These are phyloP conservation scores for Ceratina japonica DNA, from an alignment of 1,140 invertebrate species.

Conservation along the genomic window DNA sequence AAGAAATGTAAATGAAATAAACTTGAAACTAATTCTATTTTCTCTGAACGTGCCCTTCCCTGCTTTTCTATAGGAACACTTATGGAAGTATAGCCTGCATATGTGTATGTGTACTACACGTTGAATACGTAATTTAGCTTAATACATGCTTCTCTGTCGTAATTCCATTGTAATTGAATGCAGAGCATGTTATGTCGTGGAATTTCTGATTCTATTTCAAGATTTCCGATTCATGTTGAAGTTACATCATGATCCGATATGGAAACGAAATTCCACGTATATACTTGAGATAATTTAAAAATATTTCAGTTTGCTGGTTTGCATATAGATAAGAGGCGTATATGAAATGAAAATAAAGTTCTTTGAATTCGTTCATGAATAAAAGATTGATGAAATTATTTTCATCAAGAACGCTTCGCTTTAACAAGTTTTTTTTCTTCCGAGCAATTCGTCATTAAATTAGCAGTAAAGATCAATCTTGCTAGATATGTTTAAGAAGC, in stretches of 20 bases:
- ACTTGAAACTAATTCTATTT: background rate
- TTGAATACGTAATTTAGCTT: background rate
- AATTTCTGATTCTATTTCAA: background rate
- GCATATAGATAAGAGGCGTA: background rate
- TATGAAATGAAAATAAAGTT: background rate
- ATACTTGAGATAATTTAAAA: no score
- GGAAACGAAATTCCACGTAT: no score
- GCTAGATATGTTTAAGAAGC: no score
- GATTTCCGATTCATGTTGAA: background rate
- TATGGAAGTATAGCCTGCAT: background rate
- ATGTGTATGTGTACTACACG: background rate
- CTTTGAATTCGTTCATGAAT: background rate
- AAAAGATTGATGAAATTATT: slow-evolving; percentile 2
- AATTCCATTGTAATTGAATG: background rate
- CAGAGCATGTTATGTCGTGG: background rate
- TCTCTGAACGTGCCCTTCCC: no score
- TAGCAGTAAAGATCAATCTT: no score
- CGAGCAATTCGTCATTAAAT: background rate
- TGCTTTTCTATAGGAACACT: background rate
- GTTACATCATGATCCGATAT: background rate
- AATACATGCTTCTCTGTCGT: background rate
- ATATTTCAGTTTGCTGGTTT: no score
- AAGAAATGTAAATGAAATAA: slow-evolving; percentile 13
- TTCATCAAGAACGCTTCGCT: background rate
- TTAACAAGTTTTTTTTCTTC: background rate